Conservation (phyloP, 1,140 invertebrate species). For the Nebria ingens region DNA sequence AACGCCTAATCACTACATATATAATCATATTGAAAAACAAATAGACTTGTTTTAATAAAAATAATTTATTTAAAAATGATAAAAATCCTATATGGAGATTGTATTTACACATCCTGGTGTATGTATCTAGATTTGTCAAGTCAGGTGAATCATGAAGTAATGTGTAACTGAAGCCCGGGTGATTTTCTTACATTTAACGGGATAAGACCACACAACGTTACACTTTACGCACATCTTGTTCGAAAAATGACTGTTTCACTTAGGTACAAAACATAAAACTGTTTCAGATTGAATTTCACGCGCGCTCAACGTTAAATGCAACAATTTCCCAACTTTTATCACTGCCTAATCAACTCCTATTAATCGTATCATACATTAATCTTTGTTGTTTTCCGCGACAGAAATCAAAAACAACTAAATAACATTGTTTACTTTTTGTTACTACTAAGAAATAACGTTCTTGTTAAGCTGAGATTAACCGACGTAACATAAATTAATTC, state of each 20-base stretch:
- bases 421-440: too few species aligned
- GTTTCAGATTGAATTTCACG: background rate
- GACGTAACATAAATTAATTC: too few species aligned
- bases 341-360: background rate
- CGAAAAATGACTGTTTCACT: background rate
- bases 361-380: background rate
- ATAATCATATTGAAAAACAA: too few species aligned
- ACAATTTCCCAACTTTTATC: background rate
- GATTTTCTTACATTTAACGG: background rate
- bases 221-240: too few species aligned
- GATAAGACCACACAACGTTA: background rate
- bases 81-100: too few species aligned
- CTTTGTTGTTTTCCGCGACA: too few species aligned
- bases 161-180: background rate
- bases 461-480: too few species aligned
- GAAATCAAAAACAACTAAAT: too few species aligned
- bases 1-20: too few species aligned
- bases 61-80: too few species aligned
- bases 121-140: background rate
- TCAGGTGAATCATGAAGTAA: background rate
- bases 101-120: background rate
- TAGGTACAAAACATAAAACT: background rate
- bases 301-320: background rate
- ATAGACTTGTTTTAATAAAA: too few species aligned
- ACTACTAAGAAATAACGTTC: too few species aligned